phyloP scores from a whole-genome alignment of 64 coral and sea anemone genomes.

The Anthopleura sola region DNA sequence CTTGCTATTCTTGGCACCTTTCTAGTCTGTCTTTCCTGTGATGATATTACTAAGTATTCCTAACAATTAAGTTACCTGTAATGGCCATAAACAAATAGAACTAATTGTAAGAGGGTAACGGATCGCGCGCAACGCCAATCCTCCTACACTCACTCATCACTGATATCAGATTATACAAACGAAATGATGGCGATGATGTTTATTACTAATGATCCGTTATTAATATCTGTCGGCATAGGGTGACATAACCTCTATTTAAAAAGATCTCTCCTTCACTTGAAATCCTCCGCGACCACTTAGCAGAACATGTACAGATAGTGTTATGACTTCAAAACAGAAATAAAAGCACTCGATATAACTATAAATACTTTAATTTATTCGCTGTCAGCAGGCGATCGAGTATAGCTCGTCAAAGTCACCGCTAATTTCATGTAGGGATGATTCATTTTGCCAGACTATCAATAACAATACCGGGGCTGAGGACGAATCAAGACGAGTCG shows the following conservation, averaged over 20 bases:
- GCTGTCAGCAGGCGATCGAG: not conserved
- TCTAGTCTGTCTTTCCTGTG: not conserved
- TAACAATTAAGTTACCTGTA: too few species aligned
- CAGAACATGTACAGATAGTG: not conserved
- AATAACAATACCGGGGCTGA: not conserved
- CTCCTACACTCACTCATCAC: too few species aligned
- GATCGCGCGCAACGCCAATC: not conserved
- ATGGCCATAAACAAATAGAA: not conserved
- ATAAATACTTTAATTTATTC: slow-evolving; percentile 2
- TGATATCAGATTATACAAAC: too few species aligned
- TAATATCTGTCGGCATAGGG: not conserved
- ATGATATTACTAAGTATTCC: not conserved
- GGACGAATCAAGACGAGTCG: not conserved
- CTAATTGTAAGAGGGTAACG: not conserved
- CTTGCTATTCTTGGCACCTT: not conserved
- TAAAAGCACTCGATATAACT: not conserved
- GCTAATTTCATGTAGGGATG: not conserved
- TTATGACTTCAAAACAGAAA: not conserved
- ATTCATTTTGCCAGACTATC: not conserved
- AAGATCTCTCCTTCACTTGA: not conserved
- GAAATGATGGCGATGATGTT: not conserved
- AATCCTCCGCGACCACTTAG: not conserved
- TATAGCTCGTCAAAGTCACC: not conserved
- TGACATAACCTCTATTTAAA: not conserved
- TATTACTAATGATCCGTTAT: not conserved